Base-by-base conservation (phyloP, 2,888 invertebrate species). In the Slavum lentiscoides region DNA sequence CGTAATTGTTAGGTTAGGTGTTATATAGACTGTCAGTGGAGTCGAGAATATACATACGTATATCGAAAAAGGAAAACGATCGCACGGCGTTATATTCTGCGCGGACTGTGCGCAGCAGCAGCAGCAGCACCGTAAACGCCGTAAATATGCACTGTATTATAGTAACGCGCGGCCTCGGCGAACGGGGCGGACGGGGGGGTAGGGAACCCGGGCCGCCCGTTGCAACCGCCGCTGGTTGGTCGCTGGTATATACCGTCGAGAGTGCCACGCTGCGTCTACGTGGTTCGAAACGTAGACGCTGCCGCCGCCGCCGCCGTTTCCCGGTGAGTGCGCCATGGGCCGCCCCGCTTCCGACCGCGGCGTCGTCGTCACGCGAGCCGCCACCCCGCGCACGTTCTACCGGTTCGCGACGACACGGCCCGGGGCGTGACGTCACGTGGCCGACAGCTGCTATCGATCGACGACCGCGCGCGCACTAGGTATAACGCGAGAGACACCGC, bases 231-330 rank as follows among this genome's bases (percentile, higher is more conserved):
- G 62, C 17, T 5, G 62, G 43, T 43, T 43, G 43, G 43, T 43
- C 4, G 21, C 0, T 59, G 21, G n/a, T n/a, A 9, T 9, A 6
- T 11, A 37, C 15, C 69, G 23, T 13, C 49, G 58, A n/a, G 30
- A 11, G 21, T 66, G 74, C 74, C 77, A 80, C 77, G 70, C 77
- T 19, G 70, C 53, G 55, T 69, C 77, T 77, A 80, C 77, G 77
- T 70, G 70, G 19, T 43, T 58, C 55, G 37, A 30, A 68, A 59
- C 67, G 58, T 39, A 39, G 49, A 69, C 61, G 61, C 19, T 9
- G 64, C 64, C 53, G 59, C 39, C n/a, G 72, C 62, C 69, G 77
- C 70, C 62, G 77, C 77, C 70, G 70, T 39, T 69, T 61, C 58
- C 80, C 64, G 43, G 43, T 43, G 43, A 43, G 30, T 30, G 30